phyloP scores from a whole-genome alignment of 2,113 vertebrate genomes.

The Pluvianellus socialis region DNA sequence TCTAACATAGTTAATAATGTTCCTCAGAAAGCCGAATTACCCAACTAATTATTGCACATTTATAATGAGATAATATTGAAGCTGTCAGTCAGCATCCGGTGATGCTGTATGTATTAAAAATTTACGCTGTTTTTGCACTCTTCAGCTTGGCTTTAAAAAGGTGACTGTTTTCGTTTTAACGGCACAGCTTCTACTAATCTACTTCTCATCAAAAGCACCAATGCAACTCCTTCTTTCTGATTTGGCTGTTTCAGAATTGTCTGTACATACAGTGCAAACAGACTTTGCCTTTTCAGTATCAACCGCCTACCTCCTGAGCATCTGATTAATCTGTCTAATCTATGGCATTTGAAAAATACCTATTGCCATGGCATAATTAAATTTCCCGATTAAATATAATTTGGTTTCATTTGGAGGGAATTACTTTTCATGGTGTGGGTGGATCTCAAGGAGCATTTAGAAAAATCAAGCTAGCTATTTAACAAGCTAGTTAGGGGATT shows the following conservation, averaged over 20 bases:
- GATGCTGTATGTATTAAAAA: not conserved
- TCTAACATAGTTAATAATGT: not conserved
- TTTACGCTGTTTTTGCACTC: not conserved
- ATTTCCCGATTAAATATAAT: not conserved
- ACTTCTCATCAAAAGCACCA: not conserved
- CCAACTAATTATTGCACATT: not conserved
- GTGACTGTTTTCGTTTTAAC: not conserved
- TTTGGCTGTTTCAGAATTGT: conserved; percentile 1
- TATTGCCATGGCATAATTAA: not conserved
- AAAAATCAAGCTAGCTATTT: not conserved
- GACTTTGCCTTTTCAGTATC: conserved; percentile 11
- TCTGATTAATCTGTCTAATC: conserved; percentile 11
- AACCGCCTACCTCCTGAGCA: not conserved
- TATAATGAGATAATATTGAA: not conserved
- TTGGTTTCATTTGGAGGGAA: not conserved
- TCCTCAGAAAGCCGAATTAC: conserved; percentile 1
- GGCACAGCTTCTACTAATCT: not conserved
- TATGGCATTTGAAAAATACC: not conserved
- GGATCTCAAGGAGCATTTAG: not conserved
- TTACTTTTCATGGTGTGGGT: not conserved
- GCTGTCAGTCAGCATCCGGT: not conserved
- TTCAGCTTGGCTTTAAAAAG: not conserved
- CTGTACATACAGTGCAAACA: not conserved
- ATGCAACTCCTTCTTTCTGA: conserved; percentile 11
- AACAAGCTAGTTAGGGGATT: not conserved